These are phyloP conservation scores for Hoplias malabaricus DNA, from an alignment of 2,113 vertebrate genomes.

Conservation along the genomic window DNA sequence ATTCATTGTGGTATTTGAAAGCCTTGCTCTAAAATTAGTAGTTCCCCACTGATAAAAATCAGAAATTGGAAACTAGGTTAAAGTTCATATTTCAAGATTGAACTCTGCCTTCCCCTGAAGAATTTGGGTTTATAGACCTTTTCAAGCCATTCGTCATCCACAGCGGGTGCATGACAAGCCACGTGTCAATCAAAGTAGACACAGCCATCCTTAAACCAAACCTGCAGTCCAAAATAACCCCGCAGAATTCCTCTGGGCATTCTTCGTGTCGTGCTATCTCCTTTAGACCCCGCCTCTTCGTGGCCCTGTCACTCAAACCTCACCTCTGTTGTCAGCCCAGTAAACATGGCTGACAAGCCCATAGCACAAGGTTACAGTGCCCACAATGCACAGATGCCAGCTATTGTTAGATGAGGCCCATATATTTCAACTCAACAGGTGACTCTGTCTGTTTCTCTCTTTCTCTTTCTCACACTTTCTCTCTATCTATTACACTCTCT, in stretches of 20 bases:
- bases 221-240: conserved; percentile 18
- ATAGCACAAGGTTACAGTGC: conserved; percentile 59
- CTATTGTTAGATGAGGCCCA: conserved; percentile 69
- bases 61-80: not conserved
- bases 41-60: too few species aligned
- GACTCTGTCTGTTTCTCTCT: conserved; percentile 26
- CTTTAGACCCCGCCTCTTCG: conserved; percentile 10
- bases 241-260: conserved; percentile 27
- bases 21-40: too few species aligned
- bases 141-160: conserved; percentile 30
- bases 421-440: conserved; percentile 59
- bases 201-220: conserved; percentile 1
- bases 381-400: conserved; percentile 51
- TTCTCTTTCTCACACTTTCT: not conserved
- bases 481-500: not conserved
- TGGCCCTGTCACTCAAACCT: conserved; percentile 51
- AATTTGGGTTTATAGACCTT: not conserved
- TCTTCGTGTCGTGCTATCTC: conserved; percentile 28
- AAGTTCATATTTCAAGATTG: not conserved
- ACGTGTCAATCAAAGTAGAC: conserved; percentile 7
- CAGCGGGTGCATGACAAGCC: not conserved
- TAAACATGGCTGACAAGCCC: conserved; percentile 44
- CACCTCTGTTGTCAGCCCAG: conserved; percentile 49
- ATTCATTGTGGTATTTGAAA: too few species aligned
- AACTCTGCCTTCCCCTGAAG: not conserved